Evolutionary conservation across 2,888 invertebrate genomes (phyloP).

Genomic region (Asteroscopus sphinx): DNA sequence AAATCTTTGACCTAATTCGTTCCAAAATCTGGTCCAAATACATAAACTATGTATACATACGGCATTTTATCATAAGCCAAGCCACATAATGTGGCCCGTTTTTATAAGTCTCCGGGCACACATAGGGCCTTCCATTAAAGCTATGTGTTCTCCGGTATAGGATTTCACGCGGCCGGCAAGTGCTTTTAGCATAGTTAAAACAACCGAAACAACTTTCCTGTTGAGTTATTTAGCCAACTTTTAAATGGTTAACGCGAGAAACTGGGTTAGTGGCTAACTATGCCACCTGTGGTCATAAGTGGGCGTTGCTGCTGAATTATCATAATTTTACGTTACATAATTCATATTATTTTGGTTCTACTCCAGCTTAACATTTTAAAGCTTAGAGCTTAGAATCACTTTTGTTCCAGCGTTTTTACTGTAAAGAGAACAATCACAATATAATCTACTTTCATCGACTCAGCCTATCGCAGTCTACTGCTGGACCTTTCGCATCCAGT

Average conservation of each 20-base stretch:
- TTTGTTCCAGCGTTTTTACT: neutral
- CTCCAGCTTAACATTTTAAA: constrained; percentile 7
- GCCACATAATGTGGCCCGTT: constrained; percentile 33
- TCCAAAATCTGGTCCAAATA: constrained; percentile 34
- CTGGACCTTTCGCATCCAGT: too few relatives aligned
- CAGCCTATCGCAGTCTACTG: too few relatives aligned
- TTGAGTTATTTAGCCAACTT: constrained; percentile 74
- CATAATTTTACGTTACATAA: constrained; percentile 28
- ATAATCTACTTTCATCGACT: too few relatives aligned
- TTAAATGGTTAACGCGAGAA: constrained; percentile 72
- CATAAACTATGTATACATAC: constrained; percentile 8
- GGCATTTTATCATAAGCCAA: constrained; percentile 40
- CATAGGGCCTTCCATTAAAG: constrained; percentile 58
- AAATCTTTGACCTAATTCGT: constrained; percentile 36
- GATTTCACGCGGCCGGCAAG: constrained; percentile 59
- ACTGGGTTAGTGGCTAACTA: constrained; percentile 75
- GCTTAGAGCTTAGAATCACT: neutral
- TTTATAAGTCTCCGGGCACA: constrained; percentile 55
- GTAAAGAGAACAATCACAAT: too few relatives aligned
- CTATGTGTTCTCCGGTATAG: constrained; percentile 52
- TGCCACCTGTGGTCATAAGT: constrained; percentile 76
- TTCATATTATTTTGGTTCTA: constrained; percentile 12
- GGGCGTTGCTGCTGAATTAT: constrained; percentile 35
- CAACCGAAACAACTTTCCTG: constrained; percentile 56
- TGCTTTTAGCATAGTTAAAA: constrained; percentile 69